Conservation (phyloP, 2,888 invertebrate species). For the Tipula helvola region DNA sequence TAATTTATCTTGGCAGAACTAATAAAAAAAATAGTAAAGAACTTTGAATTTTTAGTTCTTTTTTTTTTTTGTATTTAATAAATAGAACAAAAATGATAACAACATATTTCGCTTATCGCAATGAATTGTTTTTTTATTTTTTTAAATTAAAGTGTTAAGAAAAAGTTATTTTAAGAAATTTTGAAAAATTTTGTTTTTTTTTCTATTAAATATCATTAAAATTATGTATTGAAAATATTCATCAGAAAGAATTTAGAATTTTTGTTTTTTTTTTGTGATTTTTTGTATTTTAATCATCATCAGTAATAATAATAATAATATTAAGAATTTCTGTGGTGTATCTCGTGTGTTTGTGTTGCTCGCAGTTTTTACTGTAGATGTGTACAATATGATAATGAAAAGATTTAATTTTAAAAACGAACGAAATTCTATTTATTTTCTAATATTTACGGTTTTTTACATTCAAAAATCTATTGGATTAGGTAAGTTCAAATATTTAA, state of each 20-base stretch:
- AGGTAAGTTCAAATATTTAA: background rate
- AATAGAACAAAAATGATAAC: background rate
- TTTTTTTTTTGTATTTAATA: background rate
- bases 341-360: background rate
- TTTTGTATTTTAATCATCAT: background rate
- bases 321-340: background rate
- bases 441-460: background rate
- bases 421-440: background rate
- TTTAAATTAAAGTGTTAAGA: background rate
- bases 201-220: background rate
- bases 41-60: background rate
- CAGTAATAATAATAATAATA: background rate
- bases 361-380: background rate
- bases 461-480: background rate
- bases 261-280: background rate
- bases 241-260: background rate
- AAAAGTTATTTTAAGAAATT: background rate
- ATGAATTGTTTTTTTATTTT: background rate
- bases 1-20: background rate
- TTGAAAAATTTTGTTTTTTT: background rate
- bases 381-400: background rate
- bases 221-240: background rate
- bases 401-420: background rate
- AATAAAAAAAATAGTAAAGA: background rate
- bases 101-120: background rate